Conservation (phyloP, 2,797 vertebrate genomes). For the Eulemur coronatus region DNA sequence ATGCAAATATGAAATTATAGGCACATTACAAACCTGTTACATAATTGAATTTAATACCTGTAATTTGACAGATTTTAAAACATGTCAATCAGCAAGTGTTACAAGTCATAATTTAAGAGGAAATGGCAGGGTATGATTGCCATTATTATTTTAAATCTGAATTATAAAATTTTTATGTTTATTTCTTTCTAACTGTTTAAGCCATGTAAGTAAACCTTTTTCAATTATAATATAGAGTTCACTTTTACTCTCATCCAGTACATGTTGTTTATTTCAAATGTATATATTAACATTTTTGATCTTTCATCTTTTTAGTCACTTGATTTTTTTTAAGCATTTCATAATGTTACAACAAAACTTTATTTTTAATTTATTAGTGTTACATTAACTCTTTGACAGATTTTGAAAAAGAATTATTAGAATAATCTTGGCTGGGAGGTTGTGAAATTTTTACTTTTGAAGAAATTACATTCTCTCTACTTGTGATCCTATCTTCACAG, state of each 20-base stretch:
- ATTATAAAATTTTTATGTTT: background rate
- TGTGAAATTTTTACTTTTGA: background rate
- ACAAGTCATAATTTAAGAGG: conserved; percentile 12
- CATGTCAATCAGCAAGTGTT: background rate
- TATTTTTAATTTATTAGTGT: background rate
- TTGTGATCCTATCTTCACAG: background rate
- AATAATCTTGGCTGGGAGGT: background rate
- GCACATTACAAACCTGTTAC: background rate
- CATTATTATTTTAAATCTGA: conserved; percentile 20
- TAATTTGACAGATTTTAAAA: background rate
- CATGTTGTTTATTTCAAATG: background rate
- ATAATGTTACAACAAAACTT: background rate
- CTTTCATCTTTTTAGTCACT: background rate
- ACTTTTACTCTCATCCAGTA: background rate
- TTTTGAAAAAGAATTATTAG: conserved; percentile 16
- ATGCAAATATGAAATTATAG: conserved; percentile 7
- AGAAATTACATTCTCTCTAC: background rate
- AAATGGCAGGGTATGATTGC: background rate
- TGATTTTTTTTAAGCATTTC: background rate
- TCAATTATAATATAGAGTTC: background rate
- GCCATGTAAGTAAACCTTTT: background rate
- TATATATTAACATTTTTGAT: background rate
- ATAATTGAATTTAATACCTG: background rate
- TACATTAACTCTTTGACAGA: background rate
- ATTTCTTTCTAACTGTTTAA: conserved; percentile 5